A percentile compares a stretch with the other conserved stretches of the same genome.
phyloP scores from a whole-genome alignment of 2,888 invertebrate species.

The Phlogophora meticulosa region DNA sequence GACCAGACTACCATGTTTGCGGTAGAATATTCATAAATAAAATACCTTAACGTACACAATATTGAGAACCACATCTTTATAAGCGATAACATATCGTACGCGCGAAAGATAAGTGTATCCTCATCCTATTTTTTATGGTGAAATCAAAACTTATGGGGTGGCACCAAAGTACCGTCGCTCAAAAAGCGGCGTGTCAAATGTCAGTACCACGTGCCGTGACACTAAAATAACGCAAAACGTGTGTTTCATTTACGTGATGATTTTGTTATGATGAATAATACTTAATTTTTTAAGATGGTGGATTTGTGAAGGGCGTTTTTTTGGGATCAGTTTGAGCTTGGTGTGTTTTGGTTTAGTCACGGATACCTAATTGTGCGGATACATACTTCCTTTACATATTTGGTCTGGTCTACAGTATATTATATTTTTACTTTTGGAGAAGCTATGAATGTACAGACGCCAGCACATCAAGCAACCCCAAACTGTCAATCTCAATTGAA shows the following conservation, averaged over 20 bases:
- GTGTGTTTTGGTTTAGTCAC: conserved; percentile 13
- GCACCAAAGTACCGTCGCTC: conserved; percentile 27
- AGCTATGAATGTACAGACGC: too few species aligned
- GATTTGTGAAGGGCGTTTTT: conserved; percentile 56
- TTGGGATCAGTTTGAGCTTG: conserved; percentile 7
- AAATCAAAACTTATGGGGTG: conserved; percentile 80
- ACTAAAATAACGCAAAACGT: conserved; percentile 84
- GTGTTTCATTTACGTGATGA: conserved; percentile 89
- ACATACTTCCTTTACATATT: too few species aligned
- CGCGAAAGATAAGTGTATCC: conserved; percentile 88
- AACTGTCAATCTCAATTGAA: too few species aligned
- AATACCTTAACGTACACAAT: too few species aligned
- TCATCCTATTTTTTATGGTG: conserved; percentile 70
- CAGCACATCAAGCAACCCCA: too few species aligned
- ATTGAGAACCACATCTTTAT: conserved; percentile 75
- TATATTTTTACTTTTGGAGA: too few species aligned
- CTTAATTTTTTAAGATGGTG: conserved; percentile 78
- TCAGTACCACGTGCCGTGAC: conserved; percentile 67
- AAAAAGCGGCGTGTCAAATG: conserved; percentile 74
- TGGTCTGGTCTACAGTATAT: too few species aligned
- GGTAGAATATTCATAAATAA: too few species aligned
- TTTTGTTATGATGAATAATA: conserved; percentile 88
- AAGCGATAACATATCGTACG: conserved; percentile 86
- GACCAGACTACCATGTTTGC: too few species aligned
- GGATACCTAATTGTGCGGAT: neutral